Percentiles rank a stretch among this genome's conserved stretches.
Evolutionary conservation across 2,797 vertebrate genomes (phyloP).

Genomic region (Syndactyla subalaris): DNA sequence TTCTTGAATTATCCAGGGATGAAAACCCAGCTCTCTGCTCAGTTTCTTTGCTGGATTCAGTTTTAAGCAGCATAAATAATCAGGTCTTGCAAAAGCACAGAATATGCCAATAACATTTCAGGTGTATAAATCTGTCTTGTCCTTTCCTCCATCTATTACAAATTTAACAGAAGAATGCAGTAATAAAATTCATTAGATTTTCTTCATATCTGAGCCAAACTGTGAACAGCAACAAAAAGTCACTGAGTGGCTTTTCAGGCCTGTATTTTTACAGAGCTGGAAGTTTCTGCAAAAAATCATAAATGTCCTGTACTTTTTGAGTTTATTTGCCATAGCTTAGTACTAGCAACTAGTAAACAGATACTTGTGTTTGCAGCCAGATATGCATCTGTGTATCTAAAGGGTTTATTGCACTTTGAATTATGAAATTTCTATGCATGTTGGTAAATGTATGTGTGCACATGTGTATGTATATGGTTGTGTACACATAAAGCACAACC

Average conservation of each 20-base stretch:
- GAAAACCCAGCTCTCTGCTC: background rate
- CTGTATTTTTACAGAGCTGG: background rate
- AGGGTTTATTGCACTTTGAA: background rate
- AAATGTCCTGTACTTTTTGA: background rate
- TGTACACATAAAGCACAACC: background rate
- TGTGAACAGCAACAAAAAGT: background rate
- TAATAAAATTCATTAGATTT: background rate
- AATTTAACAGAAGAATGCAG: background rate
- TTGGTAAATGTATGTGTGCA: background rate
- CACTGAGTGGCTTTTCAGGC: background rate
- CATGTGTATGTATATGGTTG: rapidly evolving
- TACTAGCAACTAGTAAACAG: background rate
- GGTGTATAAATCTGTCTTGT: background rate
- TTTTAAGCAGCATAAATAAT: background rate
- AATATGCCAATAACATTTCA: background rate
- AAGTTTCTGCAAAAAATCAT: background rate
- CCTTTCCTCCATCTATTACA: background rate
- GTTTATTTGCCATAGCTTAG: background rate
- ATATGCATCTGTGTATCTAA: background rate
- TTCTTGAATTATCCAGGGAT: background rate
- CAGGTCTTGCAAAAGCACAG: background rate
- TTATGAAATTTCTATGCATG: background rate
- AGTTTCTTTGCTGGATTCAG: background rate
- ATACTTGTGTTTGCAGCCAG: background rate
- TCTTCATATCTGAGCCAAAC: background rate